phyloP scores from a whole-genome alignment of 2,888 invertebrate genomes.

The Ischnura elegans region DNA sequence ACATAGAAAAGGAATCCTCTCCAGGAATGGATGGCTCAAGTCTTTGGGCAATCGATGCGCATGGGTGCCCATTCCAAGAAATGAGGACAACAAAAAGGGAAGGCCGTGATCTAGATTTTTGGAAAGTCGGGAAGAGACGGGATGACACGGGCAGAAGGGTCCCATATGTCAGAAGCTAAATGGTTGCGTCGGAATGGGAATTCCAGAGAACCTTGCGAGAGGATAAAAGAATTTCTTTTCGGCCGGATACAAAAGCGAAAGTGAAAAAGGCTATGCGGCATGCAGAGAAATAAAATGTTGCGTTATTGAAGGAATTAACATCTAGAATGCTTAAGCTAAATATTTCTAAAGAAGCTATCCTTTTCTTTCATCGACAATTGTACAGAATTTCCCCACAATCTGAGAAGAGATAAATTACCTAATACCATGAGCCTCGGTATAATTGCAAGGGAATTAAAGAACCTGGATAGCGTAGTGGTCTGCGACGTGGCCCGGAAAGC shows the following conservation, averaged over 20 bases:
- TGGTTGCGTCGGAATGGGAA: background rate
- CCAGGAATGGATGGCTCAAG: too few relatives aligned
- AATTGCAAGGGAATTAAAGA: too few relatives aligned
- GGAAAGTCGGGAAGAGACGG: background rate
- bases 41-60: background rate
- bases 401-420: too few relatives aligned
- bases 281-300: background rate
- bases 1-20: too few relatives aligned
- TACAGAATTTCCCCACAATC: too few relatives aligned
- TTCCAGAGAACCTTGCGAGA: background rate
- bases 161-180: background rate
- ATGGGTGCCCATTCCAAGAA: background rate
- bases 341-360: background rate
- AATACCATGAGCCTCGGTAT: too few relatives aligned
- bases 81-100: background rate
- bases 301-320: background rate
- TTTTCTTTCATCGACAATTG: too few relatives aligned
- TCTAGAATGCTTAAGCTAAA: background rate
- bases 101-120: background rate
- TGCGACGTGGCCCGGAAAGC: too few relatives aligned
- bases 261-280: background rate
- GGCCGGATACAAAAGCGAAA: background rate
- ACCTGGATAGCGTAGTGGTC: too few relatives aligned
- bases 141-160: background rate
- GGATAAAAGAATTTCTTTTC: background rate